Evolutionary conservation across 2,797 vertebrate genomes (phyloP), one percentile per base, ranked within the genome.

Genomic region (Protonibea diacanthus): DNA sequence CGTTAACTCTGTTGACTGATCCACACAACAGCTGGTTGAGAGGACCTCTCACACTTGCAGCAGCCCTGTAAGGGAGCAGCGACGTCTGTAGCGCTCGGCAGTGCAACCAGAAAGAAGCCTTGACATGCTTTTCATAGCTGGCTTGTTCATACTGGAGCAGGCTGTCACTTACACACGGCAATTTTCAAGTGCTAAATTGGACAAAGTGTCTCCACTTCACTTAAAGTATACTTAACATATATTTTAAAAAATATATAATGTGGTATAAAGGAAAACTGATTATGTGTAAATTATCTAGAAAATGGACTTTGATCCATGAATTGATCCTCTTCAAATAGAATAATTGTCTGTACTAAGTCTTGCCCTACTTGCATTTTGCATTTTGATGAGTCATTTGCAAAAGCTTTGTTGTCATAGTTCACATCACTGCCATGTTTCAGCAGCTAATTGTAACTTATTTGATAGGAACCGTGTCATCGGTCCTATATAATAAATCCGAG

Each of bases 11-110:
- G 96, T 96, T 96, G 96, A 96, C 96, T 96, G 97, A 97, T 97
- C 95, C 96, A 95, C 96, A 97, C 96, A 97, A 96, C 96, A 97
- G 96, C 95, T 96, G 96, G 95, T 91, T 96, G 96, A 96, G 95
- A 93, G 92, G 93, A 94, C 94, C 96, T 94, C 95, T 83, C 93
- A 93, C 96, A 95, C 93, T 93, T 92, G 96, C 95, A 95, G 95
- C 95, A 95, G 95, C 93, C 94, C 93, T 96, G 95, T 95, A 95
- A 95, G 27, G 94, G 93, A 95, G 94, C 93, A 75, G 93, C 94
- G 92, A 94, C 94, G 95, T 96, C 95, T 95, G 95, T 94, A 94
- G 95, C 94, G 92, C 95, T 95, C 94, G 47, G 61, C 94, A 90
- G 94, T 94, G 95, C 91, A 95, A 94, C 94, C 88, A 92, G 92